These are phyloP conservation scores for Chydorus sphaericus DNA, from an alignment of 2,888 invertebrate species.

Conservation along the genomic window DNA sequence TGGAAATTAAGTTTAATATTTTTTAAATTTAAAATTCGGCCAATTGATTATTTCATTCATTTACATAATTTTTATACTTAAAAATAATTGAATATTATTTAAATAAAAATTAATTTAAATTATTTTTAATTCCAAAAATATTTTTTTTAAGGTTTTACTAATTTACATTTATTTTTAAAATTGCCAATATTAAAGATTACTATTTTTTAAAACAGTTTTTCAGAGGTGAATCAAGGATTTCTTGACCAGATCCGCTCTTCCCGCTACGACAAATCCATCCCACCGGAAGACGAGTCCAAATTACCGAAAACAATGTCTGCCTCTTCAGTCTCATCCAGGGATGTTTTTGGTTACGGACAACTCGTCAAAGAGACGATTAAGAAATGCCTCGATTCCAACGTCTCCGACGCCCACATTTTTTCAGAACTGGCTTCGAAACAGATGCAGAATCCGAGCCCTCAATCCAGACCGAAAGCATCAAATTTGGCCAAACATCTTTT, in stretches of 20 bases:
- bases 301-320: slow-evolving; percentile 12
- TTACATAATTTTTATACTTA: too few species aligned
- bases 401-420: slow-evolving; percentile 52
- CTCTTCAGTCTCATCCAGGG: slow-evolving; percentile 39
- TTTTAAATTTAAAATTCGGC: too few species aligned
- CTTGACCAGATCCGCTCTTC: slow-evolving; percentile 20
- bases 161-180: background rate
- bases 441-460: slow-evolving; percentile 48
- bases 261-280: slow-evolving; percentile 55
- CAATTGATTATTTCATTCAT: too few species aligned
- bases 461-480: slow-evolving; percentile 48
- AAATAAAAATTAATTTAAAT: too few species aligned
- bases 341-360: slow-evolving; percentile 60
- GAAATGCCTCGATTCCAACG: slow-evolving; percentile 38
- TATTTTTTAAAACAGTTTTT: slow-evolving; percentile 49
- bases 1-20: too few species aligned
- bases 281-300: slow-evolving; percentile 45
- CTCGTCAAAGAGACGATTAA: slow-evolving; percentile 45
- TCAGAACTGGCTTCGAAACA: slow-evolving; percentile 50
- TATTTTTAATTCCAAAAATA: too few species aligned
- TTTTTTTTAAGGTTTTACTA: too few species aligned
- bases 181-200: slow-evolving; percentile 28
- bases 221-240: slow-evolving; percentile 33
- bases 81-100: too few species aligned
- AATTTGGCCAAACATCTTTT: slow-evolving; percentile 54